These are phyloP conservation scores for Limnephilus lunatus DNA, from an alignment of 2,888 invertebrate species.

Conservation along the genomic window DNA sequence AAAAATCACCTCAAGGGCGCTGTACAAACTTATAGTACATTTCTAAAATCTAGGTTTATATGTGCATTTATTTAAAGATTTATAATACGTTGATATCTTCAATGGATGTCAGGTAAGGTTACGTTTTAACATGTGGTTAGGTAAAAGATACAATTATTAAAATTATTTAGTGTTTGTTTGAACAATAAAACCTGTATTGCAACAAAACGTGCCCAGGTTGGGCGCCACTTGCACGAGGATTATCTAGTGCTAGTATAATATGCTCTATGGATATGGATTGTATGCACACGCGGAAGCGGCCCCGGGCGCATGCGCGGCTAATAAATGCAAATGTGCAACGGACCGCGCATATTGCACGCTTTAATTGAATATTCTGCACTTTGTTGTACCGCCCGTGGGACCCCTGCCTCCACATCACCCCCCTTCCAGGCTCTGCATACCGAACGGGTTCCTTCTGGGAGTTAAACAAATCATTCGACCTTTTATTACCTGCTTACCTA, in stretches of 20 bases:
- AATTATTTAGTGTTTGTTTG: background rate
- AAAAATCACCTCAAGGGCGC: too few relatives aligned
- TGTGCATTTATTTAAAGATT: background rate
- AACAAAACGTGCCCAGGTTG: background rate
- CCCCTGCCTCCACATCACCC: slow-evolving; percentile 19
- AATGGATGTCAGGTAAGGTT: too few relatives aligned
- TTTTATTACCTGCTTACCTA: slow-evolving; percentile 19
- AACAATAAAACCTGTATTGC: background rate
- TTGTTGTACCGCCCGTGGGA: slow-evolving; percentile 56
- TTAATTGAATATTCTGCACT: slow-evolving; percentile 68
- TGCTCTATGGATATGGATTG: background rate
- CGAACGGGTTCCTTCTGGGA: slow-evolving; percentile 39
- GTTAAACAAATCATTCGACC: slow-evolving; percentile 15
- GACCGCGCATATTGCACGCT: slow-evolving; percentile 67
- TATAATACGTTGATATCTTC: background rate
- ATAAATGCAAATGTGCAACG: slow-evolving; percentile 63
- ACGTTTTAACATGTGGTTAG: background rate
- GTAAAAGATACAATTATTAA: background rate
- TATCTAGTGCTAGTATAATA: background rate
- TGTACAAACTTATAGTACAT: too few relatives aligned
- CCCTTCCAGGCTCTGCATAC: background rate
- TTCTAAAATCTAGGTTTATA: too few relatives aligned
- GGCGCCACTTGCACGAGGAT: background rate
- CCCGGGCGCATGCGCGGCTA: slow-evolving; percentile 51
- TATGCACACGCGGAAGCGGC: slow-evolving; percentile 58